A percentile compares a stretch with the other conserved stretches of the same genome.
phyloP scores from a whole-genome alignment of 2,113 vertebrate species.

The Aythya baeri region DNA sequence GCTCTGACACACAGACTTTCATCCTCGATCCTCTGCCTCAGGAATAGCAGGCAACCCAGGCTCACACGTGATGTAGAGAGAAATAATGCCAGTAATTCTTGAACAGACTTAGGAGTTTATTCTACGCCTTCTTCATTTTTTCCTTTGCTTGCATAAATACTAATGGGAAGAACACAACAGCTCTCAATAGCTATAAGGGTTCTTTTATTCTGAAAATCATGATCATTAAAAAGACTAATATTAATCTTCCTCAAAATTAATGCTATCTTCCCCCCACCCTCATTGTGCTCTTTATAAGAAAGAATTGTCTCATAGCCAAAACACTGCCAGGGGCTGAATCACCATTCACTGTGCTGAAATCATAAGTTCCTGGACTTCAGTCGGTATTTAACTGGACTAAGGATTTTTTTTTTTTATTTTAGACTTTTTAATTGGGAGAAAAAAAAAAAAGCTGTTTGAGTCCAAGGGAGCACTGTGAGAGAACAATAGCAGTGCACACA shows the following conservation, averaged over 20 bases:
- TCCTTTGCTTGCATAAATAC: conserved; percentile 41
- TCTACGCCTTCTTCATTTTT: conserved; percentile 64
- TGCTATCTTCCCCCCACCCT: background rate
- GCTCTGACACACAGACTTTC: conserved; percentile 75
- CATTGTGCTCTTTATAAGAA: conserved; percentile 65
- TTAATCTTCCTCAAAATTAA: conserved; percentile 66
- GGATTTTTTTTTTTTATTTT: background rate
- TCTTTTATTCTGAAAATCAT: conserved; percentile 44
- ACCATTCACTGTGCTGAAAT: conserved; percentile 67
- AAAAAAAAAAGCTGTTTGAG: background rate
- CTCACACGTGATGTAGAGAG: conserved; percentile 71
- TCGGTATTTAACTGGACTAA: conserved; percentile 27
- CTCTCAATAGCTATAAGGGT: conserved; percentile 37
- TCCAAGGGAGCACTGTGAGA: background rate
- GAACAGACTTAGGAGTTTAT: conserved; percentile 72
- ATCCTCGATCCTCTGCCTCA: conserved; percentile 70
- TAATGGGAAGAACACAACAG: conserved; percentile 45
- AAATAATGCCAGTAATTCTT: conserved; percentile 76
- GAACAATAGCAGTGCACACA: conserved; percentile 41
- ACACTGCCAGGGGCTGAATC: conserved; percentile 69
- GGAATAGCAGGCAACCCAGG: conserved; percentile 75
- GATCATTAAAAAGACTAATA: conserved; percentile 46
- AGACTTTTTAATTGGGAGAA: background rate
- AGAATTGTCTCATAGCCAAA: conserved; percentile 70
- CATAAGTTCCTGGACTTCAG: conserved; percentile 52